Conservation (phyloP, 1,140 invertebrate genomes). For the Drosophila murphyi region DNA sequence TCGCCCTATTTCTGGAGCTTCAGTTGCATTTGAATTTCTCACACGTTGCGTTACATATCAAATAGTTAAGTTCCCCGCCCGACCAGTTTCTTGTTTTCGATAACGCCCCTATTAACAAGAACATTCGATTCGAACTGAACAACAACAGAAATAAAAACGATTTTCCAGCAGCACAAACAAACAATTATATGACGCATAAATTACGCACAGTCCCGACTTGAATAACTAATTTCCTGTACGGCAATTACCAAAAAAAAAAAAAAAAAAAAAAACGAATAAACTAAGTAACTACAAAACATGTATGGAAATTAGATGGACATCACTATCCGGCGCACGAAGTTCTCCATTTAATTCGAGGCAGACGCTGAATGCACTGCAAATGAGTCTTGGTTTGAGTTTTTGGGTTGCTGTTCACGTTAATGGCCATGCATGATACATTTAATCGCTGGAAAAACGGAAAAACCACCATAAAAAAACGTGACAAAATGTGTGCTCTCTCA, state of each 20-base stretch:
- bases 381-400: conserved; percentile 49
- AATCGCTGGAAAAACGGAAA: conserved; percentile 68
- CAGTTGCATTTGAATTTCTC: conserved; percentile 63
- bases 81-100: conserved; percentile 26
- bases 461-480: conserved; percentile 63
- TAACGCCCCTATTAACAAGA: conserved; percentile 78
- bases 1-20: conserved; percentile 39
- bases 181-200: conserved; percentile 76
- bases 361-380: conserved; percentile 64
- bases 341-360: conserved; percentile 54
- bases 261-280: not conserved
- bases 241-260: conserved; percentile 71
- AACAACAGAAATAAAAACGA: conserved; percentile 58
- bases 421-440: conserved; percentile 73
- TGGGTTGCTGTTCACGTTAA: conserved; percentile 21
- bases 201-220: conserved; percentile 64
- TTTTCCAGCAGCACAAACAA: conserved; percentile 74
- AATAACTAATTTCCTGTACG: conserved; percentile 78
- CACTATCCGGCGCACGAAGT: not conserved
- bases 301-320: conserved; percentile 41
- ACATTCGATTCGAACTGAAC: conserved; percentile 43
- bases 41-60: conserved; percentile 69
- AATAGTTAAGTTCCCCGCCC: conserved; percentile 20
- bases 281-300: conserved; percentile 29
- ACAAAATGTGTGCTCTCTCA: conserved; percentile 57